A percentile compares a stretch with the other conserved stretches of the same genome.
phyloP scores from a whole-genome alignment of 2,888 invertebrate genomes.

The Poecilus cupreus region DNA sequence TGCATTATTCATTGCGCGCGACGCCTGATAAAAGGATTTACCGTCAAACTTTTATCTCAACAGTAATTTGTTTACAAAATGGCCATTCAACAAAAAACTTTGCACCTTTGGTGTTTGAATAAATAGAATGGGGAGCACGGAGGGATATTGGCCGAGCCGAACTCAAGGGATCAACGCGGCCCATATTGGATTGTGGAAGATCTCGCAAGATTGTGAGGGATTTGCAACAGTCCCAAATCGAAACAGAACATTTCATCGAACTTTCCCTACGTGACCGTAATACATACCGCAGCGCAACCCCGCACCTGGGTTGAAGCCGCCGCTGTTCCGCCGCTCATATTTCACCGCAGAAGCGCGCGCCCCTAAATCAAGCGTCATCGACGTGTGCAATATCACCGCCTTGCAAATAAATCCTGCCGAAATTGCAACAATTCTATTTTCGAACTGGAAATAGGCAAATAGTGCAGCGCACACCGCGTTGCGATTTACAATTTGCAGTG shows the following conservation, averaged over 20 bases:
- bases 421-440: constrained; percentile 50
- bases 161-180: constrained; percentile 70
- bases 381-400: constrained; percentile 23
- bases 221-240: constrained; percentile 72
- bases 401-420: constrained; percentile 47
- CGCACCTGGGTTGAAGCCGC: constrained; percentile 4
- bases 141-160: constrained; percentile 70
- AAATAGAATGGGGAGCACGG: constrained; percentile 68
- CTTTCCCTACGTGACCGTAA: constrained; percentile 72
- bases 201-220: constrained; percentile 73
- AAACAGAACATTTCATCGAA: constrained; percentile 72
- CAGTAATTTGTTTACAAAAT: constrained; percentile 73
- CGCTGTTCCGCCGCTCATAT: constrained; percentile 41
- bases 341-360: constrained; percentile 5
- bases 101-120: constrained; percentile 71
- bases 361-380: constrained; percentile 32
- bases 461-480: background rate
- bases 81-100: constrained; percentile 71
- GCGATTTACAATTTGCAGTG: background rate
- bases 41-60: constrained; percentile 72
- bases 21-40: constrained; percentile 70
- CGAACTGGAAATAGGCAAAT: background rate
- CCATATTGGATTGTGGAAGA: constrained; percentile 72
- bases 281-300: constrained; percentile 64
- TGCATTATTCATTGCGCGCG: constrained; percentile 71